Conservation (phyloP, 1,140 invertebrate species). For the Odontomachus brunneus region DNA sequence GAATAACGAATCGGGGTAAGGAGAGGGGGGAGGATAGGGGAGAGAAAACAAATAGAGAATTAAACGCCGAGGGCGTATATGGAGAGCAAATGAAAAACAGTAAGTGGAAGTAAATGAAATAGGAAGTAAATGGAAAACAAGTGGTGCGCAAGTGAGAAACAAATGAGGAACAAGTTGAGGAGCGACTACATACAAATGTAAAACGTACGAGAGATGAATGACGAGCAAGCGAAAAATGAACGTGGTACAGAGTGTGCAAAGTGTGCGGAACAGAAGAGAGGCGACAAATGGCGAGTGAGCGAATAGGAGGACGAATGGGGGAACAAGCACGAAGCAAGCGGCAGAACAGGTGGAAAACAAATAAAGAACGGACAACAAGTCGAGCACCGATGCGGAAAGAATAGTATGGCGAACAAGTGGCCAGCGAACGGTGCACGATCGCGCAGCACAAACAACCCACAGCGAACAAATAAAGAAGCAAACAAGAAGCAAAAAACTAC, state of each 20-base stretch:
- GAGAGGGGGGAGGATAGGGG: not conserved
- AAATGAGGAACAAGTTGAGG: not conserved
- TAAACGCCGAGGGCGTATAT: not conserved
- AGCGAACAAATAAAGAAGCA: too few relatives aligned
- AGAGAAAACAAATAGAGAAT: slow-evolving; percentile 23
- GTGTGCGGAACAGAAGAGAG: too few relatives aligned
- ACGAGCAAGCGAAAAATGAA: too few relatives aligned
- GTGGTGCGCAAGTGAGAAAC: slow-evolving; percentile 4
- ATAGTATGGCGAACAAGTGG: too few relatives aligned
- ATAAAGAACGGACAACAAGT: too few relatives aligned
- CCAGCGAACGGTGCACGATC: too few relatives aligned
- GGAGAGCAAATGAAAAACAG: not conserved
- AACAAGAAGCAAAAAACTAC: too few relatives aligned
- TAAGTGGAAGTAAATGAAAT: too few relatives aligned
- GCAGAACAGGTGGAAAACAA: not conserved
- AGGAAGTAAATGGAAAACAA: not conserved
- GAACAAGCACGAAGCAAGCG: not conserved
- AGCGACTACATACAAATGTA: not conserved
- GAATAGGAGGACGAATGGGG: not conserved
- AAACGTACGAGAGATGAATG: slow-evolving; percentile 6
- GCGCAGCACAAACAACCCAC: too few relatives aligned
- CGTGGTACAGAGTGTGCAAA: too few relatives aligned
- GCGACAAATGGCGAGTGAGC: not conserved
- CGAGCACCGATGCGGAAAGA: not conserved
- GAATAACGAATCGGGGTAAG: not conserved